Evolutionary conservation across 2,113 vertebrate genomes (phyloP).

Genomic region (mouse (Mus musculus)): GRCm39 chr4:131816001-131816500

Average conservation of each 20-base stretch:
- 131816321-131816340: not conserved
- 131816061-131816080: no score
- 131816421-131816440: not conserved
- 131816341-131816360: fast-evolving
- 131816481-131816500: not conserved
- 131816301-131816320: not conserved
- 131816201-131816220: not conserved
- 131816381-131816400: not conserved
- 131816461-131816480: fast-evolving
- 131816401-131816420: conserved; percentile 58
- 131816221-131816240: not conserved
- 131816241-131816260: not conserved
- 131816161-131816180: not conserved
- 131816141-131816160: no score
- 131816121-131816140: no score
- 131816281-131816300: not conserved
- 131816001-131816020: not conserved
- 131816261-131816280: not conserved
- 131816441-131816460: not conserved
- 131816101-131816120: no score
- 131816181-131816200: not conserved
- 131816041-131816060: not conserved
- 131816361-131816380: not conserved
- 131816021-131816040: no score
- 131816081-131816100: no score